phyloP scores from a whole-genome alignment of 2,888 invertebrate genomes.

The Hydrotaea cyrtoneurina region DNA sequence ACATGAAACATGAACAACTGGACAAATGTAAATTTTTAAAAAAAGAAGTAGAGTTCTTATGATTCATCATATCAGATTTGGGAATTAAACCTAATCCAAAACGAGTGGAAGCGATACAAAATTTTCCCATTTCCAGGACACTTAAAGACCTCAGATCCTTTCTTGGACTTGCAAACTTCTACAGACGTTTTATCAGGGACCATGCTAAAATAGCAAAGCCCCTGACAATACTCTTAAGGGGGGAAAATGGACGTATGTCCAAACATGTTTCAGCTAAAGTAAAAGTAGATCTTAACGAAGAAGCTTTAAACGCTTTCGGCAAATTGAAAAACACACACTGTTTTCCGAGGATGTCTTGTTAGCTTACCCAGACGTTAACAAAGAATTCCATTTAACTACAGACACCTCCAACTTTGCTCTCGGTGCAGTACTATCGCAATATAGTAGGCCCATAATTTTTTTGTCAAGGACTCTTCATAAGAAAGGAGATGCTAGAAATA shows the following conservation, averaged over 20 bases:
- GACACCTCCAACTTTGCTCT: conserved; percentile 21
- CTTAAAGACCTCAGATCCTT: too few species aligned
- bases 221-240: conserved; percentile 38
- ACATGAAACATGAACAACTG: conserved; percentile 47
- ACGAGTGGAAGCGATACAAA: background rate
- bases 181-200: too few species aligned
- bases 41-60: conserved; percentile 46
- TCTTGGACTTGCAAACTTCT: too few species aligned
- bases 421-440: background rate
- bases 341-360: conserved; percentile 29
- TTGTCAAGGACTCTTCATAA: background rate
- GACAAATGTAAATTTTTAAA: conserved; percentile 45
- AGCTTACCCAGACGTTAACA: conserved; percentile 34
- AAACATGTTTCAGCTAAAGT: too few species aligned
- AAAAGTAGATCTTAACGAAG: too few species aligned
- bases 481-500: conserved; percentile 35
- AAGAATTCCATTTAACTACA: conserved; percentile 42
- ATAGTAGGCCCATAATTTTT: conserved; percentile 26
- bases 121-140: conserved; percentile 1
- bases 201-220: too few species aligned
- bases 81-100: conserved; percentile 35
- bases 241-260: background rate
- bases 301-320: conserved; percentile 27
- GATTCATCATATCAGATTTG: conserved; percentile 38
- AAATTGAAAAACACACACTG: conserved; percentile 42